Conservation (phyloP, 2,797 vertebrate species). For the Anguilla megastoma region DNA sequence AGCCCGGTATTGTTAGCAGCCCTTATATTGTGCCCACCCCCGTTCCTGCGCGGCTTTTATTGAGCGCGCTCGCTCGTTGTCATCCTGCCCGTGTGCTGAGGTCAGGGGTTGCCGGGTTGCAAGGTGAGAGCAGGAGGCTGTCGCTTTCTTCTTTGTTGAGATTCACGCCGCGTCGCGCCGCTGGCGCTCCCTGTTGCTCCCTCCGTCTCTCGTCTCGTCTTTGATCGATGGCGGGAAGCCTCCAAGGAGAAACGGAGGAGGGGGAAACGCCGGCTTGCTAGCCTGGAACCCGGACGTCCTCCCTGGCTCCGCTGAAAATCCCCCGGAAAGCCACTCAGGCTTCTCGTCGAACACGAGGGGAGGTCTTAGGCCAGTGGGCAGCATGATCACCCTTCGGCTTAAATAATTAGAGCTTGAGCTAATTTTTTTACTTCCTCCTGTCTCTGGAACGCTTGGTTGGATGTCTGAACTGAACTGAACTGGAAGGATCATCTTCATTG, state of each 20-base stretch:
- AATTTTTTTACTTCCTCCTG: background rate
- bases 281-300: background rate
- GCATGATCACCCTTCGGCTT: background rate
- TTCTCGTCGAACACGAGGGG: background rate
- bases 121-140: background rate
- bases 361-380: background rate
- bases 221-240: conserved; percentile 3
- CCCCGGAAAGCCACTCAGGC: background rate
- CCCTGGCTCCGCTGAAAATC: background rate
- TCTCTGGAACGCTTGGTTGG: background rate
- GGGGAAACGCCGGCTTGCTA: background rate
- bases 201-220: background rate
- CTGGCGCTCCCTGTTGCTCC: background rate
- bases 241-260: background rate
- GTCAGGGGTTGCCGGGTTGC: background rate
- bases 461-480: background rate
- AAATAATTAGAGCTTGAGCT: background rate
- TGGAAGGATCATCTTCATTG: background rate
- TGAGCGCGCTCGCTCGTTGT: background rate
- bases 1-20: background rate
- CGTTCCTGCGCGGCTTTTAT: background rate
- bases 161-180: background rate
- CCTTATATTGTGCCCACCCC: background rate
- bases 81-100: background rate
- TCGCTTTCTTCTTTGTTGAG: background rate